Evolutionary conservation across 2,113 vertebrate species (phyloP).

Genomic region (Helogale parvula): DNA sequence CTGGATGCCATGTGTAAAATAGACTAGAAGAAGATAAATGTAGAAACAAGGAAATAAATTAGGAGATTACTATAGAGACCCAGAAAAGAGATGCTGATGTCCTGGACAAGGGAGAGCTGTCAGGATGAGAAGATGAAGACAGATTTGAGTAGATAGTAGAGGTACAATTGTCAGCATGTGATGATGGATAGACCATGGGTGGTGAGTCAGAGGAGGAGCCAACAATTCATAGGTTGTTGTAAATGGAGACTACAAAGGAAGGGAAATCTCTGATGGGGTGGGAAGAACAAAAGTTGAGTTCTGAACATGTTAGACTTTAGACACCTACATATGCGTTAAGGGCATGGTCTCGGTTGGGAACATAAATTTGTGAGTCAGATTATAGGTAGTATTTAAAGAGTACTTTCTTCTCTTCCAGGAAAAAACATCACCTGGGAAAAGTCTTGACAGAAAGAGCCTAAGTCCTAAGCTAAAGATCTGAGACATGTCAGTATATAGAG

Average conservation of each 20-base stretch:
- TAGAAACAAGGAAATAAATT: neutral
- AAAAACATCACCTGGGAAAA: neutral
- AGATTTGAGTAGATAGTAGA: neutral
- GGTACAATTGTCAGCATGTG: neutral
- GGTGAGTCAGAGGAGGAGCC: neutral
- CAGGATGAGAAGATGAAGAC: neutral
- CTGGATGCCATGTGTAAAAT: neutral
- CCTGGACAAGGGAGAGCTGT: neutral
- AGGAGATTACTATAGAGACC: neutral
- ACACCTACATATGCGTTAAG: neutral
- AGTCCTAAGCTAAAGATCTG: neutral
- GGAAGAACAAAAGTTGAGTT: neutral
- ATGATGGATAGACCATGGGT: neutral
- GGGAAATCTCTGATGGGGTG: neutral
- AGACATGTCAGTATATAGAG: constrained; percentile 46
- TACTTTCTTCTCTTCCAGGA: neutral
- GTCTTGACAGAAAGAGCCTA: neutral
- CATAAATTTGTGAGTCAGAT: neutral
- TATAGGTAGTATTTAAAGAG: neutral
- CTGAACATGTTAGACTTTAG: neutral
- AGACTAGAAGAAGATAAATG: neutral
- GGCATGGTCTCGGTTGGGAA: neutral
- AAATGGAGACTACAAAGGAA: neutral
- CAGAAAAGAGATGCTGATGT: neutral
- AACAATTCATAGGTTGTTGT: neutral